Base-by-base conservation (phyloP, 1,140 invertebrate species). In the Zaprionus inermis region DNA sequence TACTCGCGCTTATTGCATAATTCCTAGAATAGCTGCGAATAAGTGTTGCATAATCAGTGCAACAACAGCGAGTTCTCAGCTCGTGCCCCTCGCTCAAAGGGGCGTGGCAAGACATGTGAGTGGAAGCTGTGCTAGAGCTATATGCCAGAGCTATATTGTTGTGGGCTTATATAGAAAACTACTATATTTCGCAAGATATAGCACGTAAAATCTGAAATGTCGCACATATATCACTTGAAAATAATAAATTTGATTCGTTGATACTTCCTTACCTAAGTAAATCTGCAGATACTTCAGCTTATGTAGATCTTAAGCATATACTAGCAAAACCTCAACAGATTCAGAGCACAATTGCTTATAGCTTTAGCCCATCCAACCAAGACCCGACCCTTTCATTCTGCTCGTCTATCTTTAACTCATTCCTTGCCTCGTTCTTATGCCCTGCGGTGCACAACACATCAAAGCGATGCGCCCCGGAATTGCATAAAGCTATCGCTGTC, bases 401-500 rank as follows among this genome's bases (percentile, higher is more conserved):
- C 6, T 5, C 3, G 20, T 49, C 18, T 22, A 49, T 49, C 44
- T 22, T 49, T 49, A 44, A 7, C 38, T 44, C n/a, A n/a, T 49
- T 9, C 22, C 44, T 22, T 49, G 16, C 10, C 12, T 22, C 12
- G 44, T 11, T 49, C 18, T 11, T 46, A 18, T 22, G 54, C 79
- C 74, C 58, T 71, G 56, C 24, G 70, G 79, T 44, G 79, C 34
- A 30, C 34, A 30, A 59, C 44, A 80, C 78, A 81, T 80, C 78
- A 80, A 80, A 81, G 77, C 38, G n/a, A 34, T 30, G 34, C 5
- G 18, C 5, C 14, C 20, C 20, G 18, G 4, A 32, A 64, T 81
- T 82, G 79, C 79, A 82, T 82, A 82, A 82, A 82, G n/a, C n/a
- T 44, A 7, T 44, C 38, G n/a, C n/a, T 38, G 36, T 38, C 14